A percentile compares a stretch with the other conserved stretches of the same genome.
Evolutionary conservation across 2,113 vertebrate species (phyloP).

Genomic region (Leptodactylus fuscus): DNA sequence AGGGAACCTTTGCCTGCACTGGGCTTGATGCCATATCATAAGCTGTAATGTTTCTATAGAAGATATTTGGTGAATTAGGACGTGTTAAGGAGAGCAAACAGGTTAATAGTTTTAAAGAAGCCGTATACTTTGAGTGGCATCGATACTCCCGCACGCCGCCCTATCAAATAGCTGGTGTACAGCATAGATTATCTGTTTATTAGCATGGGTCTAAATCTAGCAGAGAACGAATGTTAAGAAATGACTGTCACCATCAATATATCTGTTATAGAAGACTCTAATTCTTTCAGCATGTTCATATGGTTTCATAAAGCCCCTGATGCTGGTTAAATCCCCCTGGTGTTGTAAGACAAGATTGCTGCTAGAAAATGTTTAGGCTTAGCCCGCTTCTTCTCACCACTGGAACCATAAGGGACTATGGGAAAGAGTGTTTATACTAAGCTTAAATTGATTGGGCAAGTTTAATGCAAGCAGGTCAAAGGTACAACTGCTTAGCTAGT

Average conservation of each 20-base stretch:
- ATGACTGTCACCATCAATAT: conserved; percentile 82
- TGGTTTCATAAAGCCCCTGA: conserved; percentile 84
- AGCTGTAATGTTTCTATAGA: conserved; percentile 22
- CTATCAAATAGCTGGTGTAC: conserved; percentile 54
- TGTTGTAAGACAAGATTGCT: conserved; percentile 89
- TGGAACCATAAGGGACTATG: conserved; percentile 80
- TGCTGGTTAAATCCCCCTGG: conserved; percentile 82
- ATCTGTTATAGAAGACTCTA: conserved; percentile 80
- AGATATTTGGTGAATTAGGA: conserved; percentile 35
- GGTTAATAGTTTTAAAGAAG: conserved; percentile 53
- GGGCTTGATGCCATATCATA: conserved; percentile 37
- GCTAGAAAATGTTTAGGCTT: conserved; percentile 86
- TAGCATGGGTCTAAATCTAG: conserved; percentile 58
- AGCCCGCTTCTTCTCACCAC: conserved; percentile 82
- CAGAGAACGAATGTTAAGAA: conserved; percentile 73
- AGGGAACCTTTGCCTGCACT: conserved; percentile 35
- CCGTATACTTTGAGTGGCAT: conserved; percentile 46
- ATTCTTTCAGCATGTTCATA: conserved; percentile 86
- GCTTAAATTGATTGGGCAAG: conserved; percentile 87
- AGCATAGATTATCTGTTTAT: conserved; percentile 62
- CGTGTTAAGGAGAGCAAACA: conserved; percentile 42
- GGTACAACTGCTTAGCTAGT: conserved; percentile 87
- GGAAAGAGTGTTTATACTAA: conserved; percentile 87
- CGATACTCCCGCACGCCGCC: background rate
- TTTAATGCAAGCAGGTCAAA: conserved; percentile 86